Base-by-base conservation (phyloP, 2,113 vertebrate species). In the Oxyruncus cristatus region DNA sequence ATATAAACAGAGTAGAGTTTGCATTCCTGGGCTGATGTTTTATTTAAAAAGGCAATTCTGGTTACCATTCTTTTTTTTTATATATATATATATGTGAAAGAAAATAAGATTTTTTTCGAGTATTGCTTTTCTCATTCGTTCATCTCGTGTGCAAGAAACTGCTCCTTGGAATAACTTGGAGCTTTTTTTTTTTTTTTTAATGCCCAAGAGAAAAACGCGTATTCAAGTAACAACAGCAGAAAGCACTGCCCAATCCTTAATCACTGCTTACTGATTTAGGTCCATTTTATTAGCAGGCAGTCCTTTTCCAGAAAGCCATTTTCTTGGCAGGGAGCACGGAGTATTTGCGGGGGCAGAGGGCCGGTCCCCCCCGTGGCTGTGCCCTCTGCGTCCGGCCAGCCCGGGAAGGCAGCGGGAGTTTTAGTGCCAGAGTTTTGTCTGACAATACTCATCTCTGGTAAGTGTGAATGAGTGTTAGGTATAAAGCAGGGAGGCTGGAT, bases 221-320 rank as follows among this genome's bases (percentile, higher is more conserved):
- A 42, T 94, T 92, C 78, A 74, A 91, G 79, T 16, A 93, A 89
- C 47, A 50, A 73, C 91, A 94, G 72, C 88, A 95, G 88, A 89
- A 91, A 71, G 39, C 44, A 2, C 73, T 95, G 75, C 83, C 97
- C 89, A 56, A 92, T 74, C 92, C 87, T 98, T 98, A 98, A 98
- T 97, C 98, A 98, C 96, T 96, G 97, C 94, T 98, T 95, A 97
- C 94, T 92, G 97, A 89, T 97, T 97, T 78, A 88, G 26, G 94
- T 89, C 92, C 33, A 21, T 97, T 98, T 98, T 97, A 97, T 96
- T 97, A 97, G 95, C 97, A 97, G 97, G 94, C 97, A 97, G 47
- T 55, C 85, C 88, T 97, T 91, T 97, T 92, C 93, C 88, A 94
- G 96, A 97, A 94, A 97, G 93, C 79, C 74, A 75, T 97, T 98